phyloP scores from a whole-genome alignment of 1,140 invertebrate species.

The Neodiprion lecontei region DNA sequence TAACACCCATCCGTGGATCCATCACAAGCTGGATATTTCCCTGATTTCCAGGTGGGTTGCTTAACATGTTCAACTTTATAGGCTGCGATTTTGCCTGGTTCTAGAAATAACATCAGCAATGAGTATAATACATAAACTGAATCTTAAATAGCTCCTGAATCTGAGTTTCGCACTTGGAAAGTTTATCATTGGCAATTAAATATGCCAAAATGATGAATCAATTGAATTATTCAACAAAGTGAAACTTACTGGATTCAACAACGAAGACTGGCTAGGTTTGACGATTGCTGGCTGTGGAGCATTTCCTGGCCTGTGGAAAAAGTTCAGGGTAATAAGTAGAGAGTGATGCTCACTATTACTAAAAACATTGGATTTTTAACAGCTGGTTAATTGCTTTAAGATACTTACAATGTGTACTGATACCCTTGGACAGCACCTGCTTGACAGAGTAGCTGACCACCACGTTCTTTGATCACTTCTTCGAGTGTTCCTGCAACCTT shows the following conservation, averaged over 20 bases:
- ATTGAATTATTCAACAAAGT: neutral
- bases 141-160: neutral
- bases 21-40: conserved; percentile 63
- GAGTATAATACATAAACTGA: conserved; percentile 13
- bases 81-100: conserved; percentile 46
- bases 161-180: neutral
- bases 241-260: conserved; percentile 48
- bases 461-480: conserved; percentile 54
- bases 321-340: conserved; percentile 9
- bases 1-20: conserved; percentile 61
- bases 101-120: conserved; percentile 29
- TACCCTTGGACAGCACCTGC: conserved; percentile 49
- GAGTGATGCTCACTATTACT: too few relatives aligned
- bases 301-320: conserved; percentile 40
- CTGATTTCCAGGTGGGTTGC: conserved; percentile 48
- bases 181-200: neutral
- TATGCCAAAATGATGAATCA: conserved; percentile 24
- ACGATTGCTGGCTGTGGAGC: conserved; percentile 34
- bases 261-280: conserved; percentile 38
- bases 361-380: neutral
- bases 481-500: conserved; percentile 49
- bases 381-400: neutral
- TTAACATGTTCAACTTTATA: conserved; percentile 56
- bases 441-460: conserved; percentile 52
- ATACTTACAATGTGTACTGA: conserved; percentile 54